Evolutionary conservation across 2,113 vertebrate genomes (phyloP), one percentile per base, ranked within the genome.

Genomic region (Rhinolophus ferrumequinum): DNA sequence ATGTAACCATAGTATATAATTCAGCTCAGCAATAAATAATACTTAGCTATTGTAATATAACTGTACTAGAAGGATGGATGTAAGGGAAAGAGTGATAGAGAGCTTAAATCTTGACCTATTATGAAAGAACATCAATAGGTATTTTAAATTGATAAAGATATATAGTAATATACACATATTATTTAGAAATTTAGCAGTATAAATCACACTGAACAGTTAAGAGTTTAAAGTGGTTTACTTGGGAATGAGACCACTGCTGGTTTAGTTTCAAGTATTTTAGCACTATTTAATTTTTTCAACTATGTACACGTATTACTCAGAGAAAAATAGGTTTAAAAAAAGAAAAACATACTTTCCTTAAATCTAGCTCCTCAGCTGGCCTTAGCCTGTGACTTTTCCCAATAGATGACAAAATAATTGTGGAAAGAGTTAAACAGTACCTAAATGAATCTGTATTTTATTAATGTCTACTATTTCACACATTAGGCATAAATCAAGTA

Each of bases 391-490:
- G 35, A 75, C 75, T 76, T 81, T 81, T 90, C 81, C 58, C 47
- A 72, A 92, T 1, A 91, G 28, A 95, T 81, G 35, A 91, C 72
- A 88, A 84, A 91, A 82, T 60, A 93, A 75, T 18, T 89, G 15
- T 81, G 41, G 30, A 83, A 67, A 91, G 35, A 76, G 41, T 44
- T 47, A 90, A 96, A 84, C 35, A 82, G 72, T 38, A 66, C 30
- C 30, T 60, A 56, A 84, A 84, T 84, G 6, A 91, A 92, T 69
- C 41, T 64, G 12, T n/a, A 69, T 76, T 91, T 93, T 88, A 76
- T n/a, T 85, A 12, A 93, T 85, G 41, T 50, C 93, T 44, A 96
- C 58, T 84, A 52, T 66, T 73, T 94, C 58, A 91, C 24, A 84
- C 94, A 70, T 28, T 35, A 90, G 60, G 33, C 52, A 69, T 35